Conservation (phyloP, 2,797 vertebrate species). For the Helarctos malayanus region DNA sequence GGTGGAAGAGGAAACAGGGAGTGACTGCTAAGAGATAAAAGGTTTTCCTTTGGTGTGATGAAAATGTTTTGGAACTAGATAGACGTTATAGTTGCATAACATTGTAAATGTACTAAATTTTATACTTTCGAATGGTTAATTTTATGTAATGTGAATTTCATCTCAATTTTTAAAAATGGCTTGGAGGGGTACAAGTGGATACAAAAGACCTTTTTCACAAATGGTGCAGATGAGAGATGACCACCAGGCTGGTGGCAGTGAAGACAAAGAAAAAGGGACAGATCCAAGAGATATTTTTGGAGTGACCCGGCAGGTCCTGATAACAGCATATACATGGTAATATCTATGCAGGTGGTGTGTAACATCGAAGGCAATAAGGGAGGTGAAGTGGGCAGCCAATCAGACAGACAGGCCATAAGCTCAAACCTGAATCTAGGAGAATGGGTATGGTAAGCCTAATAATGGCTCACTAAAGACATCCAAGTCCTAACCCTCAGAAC, state of each 20-base stretch:
- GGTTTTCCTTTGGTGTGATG: neutral
- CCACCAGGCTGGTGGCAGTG: neutral
- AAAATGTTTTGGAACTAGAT: neutral
- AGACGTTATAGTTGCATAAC: neutral
- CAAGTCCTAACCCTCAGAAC: neutral
- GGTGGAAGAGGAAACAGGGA: neutral
- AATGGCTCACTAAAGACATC: neutral
- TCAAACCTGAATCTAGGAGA: neutral
- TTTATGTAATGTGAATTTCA: conserved; percentile 27
- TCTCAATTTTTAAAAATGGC: neutral
- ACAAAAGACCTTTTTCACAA: neutral
- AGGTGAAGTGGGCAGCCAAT: neutral
- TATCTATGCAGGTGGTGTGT: neutral
- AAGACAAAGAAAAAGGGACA: neutral
- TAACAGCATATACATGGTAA: neutral
- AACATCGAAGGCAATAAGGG: neutral
- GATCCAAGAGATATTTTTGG: neutral
- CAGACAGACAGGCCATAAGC: neutral
- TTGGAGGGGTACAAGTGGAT: neutral
- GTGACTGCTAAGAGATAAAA: neutral
- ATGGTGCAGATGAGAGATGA: neutral
- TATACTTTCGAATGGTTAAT: neutral
- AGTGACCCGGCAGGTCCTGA: neutral
- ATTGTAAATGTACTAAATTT: neutral
- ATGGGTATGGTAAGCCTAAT: neutral